A percentile compares a stretch with the other conserved stretches of the same genome.
Conservation (phyloP, 2,113 vertebrate species). For the Nesogale talazaci region DNA sequence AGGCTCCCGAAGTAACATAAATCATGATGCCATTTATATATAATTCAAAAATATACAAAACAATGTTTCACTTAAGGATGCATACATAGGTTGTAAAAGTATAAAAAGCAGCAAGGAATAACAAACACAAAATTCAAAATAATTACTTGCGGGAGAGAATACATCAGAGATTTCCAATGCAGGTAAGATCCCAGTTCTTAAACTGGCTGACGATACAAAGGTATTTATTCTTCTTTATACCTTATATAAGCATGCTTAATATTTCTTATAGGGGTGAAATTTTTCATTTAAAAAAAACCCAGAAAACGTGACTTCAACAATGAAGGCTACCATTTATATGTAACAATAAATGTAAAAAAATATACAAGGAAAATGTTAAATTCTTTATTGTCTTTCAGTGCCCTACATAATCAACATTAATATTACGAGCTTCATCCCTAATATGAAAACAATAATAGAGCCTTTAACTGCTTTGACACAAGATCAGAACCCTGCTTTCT, state of each 20-base stretch:
- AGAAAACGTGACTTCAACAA: slow-evolving; percentile 63
- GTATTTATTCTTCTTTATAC: slow-evolving; percentile 44
- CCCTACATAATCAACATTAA: slow-evolving; percentile 34
- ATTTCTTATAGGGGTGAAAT: slow-evolving; percentile 55
- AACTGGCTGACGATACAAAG: background rate
- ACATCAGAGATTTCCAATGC: background rate
- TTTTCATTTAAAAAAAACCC: slow-evolving; percentile 47
- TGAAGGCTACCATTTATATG: slow-evolving; percentile 46
- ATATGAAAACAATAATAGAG: background rate
- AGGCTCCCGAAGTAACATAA: slow-evolving; percentile 48
- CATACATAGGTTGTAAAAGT: slow-evolving; percentile 36
- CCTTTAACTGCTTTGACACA: slow-evolving; percentile 52
- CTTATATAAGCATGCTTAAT: slow-evolving; percentile 55
- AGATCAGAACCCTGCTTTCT: background rate
- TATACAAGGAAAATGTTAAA: slow-evolving; percentile 67
- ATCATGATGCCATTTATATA: slow-evolving; percentile 53
- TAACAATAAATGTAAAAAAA: slow-evolving; percentile 72
- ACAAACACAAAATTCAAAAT: slow-evolving; percentile 53
- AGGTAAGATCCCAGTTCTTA: slow-evolving; percentile 19
- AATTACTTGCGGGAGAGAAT: background rate
- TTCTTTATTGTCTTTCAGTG: slow-evolving; percentile 70
- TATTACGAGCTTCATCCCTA: background rate
- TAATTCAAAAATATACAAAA: slow-evolving; percentile 72
- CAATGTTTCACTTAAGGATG: slow-evolving; percentile 25
- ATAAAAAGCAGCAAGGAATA: background rate